A percentile compares a stretch with the other conserved stretches of the same genome.
Evolutionary conservation across 2,113 vertebrate genomes (phyloP).

Genomic region (Sarotherodon lohbergeri): DNA sequence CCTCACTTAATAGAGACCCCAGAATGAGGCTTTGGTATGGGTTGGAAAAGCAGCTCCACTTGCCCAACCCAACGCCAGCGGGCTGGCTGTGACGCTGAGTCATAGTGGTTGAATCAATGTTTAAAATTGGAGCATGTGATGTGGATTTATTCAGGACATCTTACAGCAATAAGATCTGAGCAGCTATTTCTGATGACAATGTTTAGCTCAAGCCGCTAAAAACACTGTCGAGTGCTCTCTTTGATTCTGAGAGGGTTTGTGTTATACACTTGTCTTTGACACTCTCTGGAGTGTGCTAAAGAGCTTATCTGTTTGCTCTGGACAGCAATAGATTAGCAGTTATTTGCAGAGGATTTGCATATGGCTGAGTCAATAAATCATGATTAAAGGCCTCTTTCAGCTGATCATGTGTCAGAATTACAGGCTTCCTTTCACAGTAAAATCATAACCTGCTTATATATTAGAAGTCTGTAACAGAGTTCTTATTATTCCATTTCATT

Average conservation of each 20-base stretch:
- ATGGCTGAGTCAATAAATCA: conserved; percentile 1
- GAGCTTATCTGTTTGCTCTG: conserved; percentile 20
- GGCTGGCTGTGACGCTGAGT: background rate
- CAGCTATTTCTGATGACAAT: background rate
- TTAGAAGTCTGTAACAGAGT: background rate
- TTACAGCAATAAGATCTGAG: background rate
- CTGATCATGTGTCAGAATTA: background rate
- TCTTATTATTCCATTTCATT: background rate
- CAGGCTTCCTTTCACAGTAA: background rate
- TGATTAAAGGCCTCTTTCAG: conserved; percentile 6
- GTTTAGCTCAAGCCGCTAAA: background rate
- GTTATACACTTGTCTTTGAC: background rate
- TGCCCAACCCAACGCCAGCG: background rate
- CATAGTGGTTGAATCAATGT: conserved; percentile 14
- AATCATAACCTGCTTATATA: background rate
- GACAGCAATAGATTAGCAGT: background rate
- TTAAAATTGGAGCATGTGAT: background rate
- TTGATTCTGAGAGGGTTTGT: background rate
- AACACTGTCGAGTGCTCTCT: background rate
- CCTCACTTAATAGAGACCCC: background rate
- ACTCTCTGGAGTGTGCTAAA: background rate
- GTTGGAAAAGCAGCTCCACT: background rate
- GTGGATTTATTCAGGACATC: background rate
- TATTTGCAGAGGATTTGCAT: conserved; percentile 30
- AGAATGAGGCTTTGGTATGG: background rate